phyloP scores from a whole-genome alignment of 2,113 vertebrate species.

The Benitochromis conjunctus region DNA sequence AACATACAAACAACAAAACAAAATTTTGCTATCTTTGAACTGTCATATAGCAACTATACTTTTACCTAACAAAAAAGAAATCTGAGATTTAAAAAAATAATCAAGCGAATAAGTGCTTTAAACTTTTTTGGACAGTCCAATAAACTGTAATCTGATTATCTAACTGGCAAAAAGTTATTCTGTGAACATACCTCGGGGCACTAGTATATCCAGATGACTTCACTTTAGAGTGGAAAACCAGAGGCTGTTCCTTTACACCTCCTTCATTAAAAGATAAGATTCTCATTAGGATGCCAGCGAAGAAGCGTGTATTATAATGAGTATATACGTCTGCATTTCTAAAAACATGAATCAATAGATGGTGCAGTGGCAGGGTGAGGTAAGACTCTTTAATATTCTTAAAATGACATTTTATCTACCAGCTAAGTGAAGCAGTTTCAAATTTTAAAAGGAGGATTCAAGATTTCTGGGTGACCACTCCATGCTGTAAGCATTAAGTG shows the following conservation, averaged over 20 bases:
- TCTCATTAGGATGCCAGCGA: background rate
- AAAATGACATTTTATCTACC: background rate
- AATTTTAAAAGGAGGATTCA: background rate
- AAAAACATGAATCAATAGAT: background rate
- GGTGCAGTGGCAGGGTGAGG: background rate
- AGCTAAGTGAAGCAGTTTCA: background rate
- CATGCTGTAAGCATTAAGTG: background rate
- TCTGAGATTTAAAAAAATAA: background rate
- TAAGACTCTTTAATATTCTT: background rate
- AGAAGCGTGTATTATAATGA: background rate
- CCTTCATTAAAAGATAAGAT: conserved; percentile 25
- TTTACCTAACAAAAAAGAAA: background rate
- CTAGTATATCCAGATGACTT: conserved; percentile 84
- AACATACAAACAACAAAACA: background rate
- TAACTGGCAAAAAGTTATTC: background rate
- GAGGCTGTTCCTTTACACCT: conserved; percentile 70
- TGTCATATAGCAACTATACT: background rate
- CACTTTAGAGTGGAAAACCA: conserved; percentile 84
- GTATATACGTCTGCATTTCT: background rate
- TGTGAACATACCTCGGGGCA: conserved; percentile 73
- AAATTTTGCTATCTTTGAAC: background rate
- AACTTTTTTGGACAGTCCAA: background rate
- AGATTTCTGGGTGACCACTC: background rate
- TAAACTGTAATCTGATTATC: background rate
- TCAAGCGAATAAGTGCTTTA: background rate